Conservation (phyloP, 2,888 invertebrate genomes). For the Dynastes maya region DNA sequence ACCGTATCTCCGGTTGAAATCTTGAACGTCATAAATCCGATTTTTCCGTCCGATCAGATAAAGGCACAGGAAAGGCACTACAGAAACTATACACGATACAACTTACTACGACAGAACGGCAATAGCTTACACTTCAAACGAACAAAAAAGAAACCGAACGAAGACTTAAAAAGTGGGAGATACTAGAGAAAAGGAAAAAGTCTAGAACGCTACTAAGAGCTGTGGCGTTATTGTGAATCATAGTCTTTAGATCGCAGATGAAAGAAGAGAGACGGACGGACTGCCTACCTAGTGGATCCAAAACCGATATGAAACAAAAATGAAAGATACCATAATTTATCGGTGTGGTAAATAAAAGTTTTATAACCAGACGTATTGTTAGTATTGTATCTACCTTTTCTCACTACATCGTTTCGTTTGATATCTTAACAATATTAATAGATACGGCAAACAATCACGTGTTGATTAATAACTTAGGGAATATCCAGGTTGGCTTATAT, state of each 20-base stretch:
- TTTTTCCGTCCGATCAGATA: conserved; percentile 44
- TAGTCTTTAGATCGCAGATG: conserved; percentile 38
- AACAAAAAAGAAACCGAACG: conserved; percentile 9
- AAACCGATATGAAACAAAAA: conserved; percentile 34
- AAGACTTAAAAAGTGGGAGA: conserved; percentile 27
- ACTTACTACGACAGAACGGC: conserved; percentile 16
- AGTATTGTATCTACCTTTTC: conserved; percentile 42
- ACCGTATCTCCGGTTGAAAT: conserved; percentile 39
- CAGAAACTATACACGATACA: conserved; percentile 17
- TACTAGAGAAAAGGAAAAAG: conserved; percentile 8
- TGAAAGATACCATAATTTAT: conserved; percentile 39
- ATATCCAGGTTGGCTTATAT: conserved; percentile 7
- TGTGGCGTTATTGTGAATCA: conserved; percentile 35
- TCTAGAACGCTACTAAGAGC: conserved; percentile 16
- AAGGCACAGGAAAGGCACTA: conserved; percentile 28
- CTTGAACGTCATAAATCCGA: conserved; percentile 42
- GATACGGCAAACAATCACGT: conserved; percentile 40
- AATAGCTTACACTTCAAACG: conserved; percentile 14
- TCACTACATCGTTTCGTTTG: conserved; percentile 36
- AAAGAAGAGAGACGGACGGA: conserved; percentile 8
- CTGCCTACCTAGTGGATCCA: conserved; percentile 16
- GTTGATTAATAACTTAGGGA: conserved; percentile 37
- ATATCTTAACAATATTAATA: conserved; percentile 43
- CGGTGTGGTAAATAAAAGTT: conserved; percentile 30
- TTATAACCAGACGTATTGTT: conserved; percentile 34